These are phyloP conservation scores for Spicauda simplicius DNA, from an alignment of 2,888 invertebrate genomes.

Conservation along the genomic window DNA sequence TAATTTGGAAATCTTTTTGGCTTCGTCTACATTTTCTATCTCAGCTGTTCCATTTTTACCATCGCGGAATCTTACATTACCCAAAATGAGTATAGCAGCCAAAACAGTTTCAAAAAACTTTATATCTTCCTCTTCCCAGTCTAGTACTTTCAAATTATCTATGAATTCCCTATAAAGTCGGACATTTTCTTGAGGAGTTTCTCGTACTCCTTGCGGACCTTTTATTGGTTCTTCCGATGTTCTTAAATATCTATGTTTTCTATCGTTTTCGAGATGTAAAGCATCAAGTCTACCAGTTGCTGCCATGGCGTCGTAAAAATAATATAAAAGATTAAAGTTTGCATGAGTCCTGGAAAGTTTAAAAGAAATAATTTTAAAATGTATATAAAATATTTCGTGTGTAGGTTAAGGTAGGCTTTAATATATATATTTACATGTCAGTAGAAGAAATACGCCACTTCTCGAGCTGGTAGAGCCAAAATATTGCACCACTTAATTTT, in stretches of 20 bases:
- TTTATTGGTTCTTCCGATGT: conserved; percentile 84
- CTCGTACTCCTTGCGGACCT: conserved; percentile 86
- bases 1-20: conserved; percentile 89
- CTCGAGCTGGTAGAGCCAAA: conserved; percentile 94
- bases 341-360: conserved; percentile 88
- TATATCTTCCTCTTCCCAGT: conserved; percentile 89
- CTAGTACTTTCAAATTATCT: conserved; percentile 86
- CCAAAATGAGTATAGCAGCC: conserved; percentile 91
- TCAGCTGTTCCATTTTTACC: conserved; percentile 87
- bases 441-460: conserved; percentile 94
- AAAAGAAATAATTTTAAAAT: background rate
- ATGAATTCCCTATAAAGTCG: conserved; percentile 87
- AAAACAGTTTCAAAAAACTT: conserved; percentile 89
- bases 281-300: conserved; percentile 87
- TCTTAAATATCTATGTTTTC: conserved; percentile 90
- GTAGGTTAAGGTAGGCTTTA: background rate
- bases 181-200: conserved; percentile 87
- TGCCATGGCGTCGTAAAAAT: conserved; percentile 93
- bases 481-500: conserved; percentile 94
- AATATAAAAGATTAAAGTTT: conserved; percentile 96
- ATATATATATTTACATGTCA: conserved; percentile 85
- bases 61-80: conserved; percentile 91
- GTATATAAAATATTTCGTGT: background rate
- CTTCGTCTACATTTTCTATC: conserved; percentile 89
- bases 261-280: conserved; percentile 87